phyloP scores from a whole-genome alignment of 2,888 invertebrate genomes.

The Slavum lentiscoides region DNA sequence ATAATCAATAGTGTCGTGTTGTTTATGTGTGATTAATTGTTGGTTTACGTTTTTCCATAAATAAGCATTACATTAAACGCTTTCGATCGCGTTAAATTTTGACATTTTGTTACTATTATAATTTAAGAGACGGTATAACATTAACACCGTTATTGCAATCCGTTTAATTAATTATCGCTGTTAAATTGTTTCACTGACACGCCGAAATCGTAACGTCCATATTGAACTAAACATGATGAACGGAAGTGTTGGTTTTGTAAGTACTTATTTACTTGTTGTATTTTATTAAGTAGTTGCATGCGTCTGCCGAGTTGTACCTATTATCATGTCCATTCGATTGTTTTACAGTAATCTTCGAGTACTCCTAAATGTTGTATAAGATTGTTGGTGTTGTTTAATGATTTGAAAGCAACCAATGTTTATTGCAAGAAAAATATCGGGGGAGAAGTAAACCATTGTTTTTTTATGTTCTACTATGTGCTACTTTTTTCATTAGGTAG shows the following conservation, averaged over 20 bases:
- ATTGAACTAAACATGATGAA: constrained; percentile 34
- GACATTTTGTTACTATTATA: background rate
- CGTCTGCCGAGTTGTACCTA: too few relatives aligned
- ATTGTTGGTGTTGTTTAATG: too few relatives aligned
- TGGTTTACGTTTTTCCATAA: too few relatives aligned
- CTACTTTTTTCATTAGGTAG: too few relatives aligned
- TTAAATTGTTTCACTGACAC: background rate
- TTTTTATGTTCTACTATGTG: too few relatives aligned
- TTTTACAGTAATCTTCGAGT: too few relatives aligned
- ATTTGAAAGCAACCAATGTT: too few relatives aligned
- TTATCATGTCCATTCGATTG: too few relatives aligned
- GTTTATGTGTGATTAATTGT: background rate
- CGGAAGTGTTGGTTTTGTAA: constrained; percentile 42
- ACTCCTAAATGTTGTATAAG: too few relatives aligned
- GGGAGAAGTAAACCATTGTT: too few relatives aligned
- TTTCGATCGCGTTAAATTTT: background rate
- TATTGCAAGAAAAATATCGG: too few relatives aligned
- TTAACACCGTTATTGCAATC: background rate
- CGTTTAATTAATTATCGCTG: background rate
- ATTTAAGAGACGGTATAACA: background rate
- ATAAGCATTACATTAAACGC: background rate
- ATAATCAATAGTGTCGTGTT: background rate
- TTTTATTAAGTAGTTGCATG: background rate
- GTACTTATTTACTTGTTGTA: background rate
- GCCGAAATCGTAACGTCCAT: background rate